Evolutionary conservation across 2,797 vertebrate genomes (phyloP), one percentile per base, ranked within the genome.

Genomic region (Nannoperca australis): DNA sequence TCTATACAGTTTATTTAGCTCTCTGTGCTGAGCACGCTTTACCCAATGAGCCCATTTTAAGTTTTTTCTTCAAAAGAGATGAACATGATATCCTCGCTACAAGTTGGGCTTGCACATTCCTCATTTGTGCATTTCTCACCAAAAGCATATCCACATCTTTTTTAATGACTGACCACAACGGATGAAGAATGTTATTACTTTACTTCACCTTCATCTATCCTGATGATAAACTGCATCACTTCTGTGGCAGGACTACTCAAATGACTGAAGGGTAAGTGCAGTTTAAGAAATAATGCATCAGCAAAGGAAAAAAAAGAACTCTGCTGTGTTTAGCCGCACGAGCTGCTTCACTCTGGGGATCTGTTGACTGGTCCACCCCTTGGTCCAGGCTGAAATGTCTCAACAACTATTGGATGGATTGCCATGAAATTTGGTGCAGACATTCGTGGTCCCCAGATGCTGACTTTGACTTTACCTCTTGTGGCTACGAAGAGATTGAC

Each of bases 111-210:
- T 54, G 70, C 30, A 10, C 49, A 65, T 69, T 82, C 15, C 36
- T 17, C 66, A 75, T 71, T 80, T 61, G 8, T 24, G 63, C 40
- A n/a, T 64, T 69, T 50, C 40, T 51, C 47, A 27, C 62, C 60
- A 65, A 62, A 79, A 71, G 45, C 67, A 64, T 32, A 53, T 53
- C 72, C 60, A 62, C 55, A 12, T 63, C 10, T 22, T 79, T 70
- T 65, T 61, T 17, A 60, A 64, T 34, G 44, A 42, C 20, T 17
- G 65, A 85, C 83, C 78, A 73, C 65, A 78, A 47, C 12, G 76
- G 75, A 85, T 75, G 78, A 78, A 63, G 49, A 69, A 66, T 77
- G 30, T 77, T 72, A 53, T 81, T 82, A 65, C 49, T 75, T 72
- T 22, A 27, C 42, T 24, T 74, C 36, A 47, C 49, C 32, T 32